Conservation (phyloP, 37 sponge, comb jelly and placozoan species). For the Ephydatia muelleri region DNA sequence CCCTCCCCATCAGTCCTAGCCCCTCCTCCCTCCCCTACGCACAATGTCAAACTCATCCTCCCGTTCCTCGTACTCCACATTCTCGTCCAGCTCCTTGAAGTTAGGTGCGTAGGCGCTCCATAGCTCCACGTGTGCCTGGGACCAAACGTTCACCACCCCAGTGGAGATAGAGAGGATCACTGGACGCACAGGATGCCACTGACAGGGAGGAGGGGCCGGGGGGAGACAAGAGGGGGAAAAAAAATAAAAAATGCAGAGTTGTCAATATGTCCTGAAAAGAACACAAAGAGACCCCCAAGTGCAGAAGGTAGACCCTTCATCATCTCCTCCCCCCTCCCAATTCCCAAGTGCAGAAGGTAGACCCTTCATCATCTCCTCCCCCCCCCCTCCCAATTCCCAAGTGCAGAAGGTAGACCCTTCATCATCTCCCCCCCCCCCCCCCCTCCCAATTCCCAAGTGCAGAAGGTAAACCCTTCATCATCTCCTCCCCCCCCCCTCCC, state of each 20-base stretch:
- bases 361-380: too few relatives aligned
- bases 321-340: background rate
- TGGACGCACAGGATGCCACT: conserved; percentile 97
- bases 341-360: too few relatives aligned
- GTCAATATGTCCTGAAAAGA: background rate
- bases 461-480: too few relatives aligned
- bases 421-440: too few relatives aligned
- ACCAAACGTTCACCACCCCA: conserved; percentile 96
- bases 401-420: too few relatives aligned
- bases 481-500: too few relatives aligned
- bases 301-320: background rate
- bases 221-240: background rate
- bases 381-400: too few relatives aligned
- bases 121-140: conserved; percentile 86
- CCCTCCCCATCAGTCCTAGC: conserved; percentile 37
- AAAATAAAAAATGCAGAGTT: background rate
- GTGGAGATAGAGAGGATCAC: conserved; percentile 94
- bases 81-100: conserved; percentile 98
- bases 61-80: conserved; percentile 93
- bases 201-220: too few relatives aligned
- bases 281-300: background rate
- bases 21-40: background rate
- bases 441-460: too few relatives aligned
- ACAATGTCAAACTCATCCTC: conserved; percentile 98
- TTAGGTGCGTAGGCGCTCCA: conserved; percentile 99